Conservation (phyloP, 2,797 vertebrate genomes). For the Pseudomugil tenellus region DNA sequence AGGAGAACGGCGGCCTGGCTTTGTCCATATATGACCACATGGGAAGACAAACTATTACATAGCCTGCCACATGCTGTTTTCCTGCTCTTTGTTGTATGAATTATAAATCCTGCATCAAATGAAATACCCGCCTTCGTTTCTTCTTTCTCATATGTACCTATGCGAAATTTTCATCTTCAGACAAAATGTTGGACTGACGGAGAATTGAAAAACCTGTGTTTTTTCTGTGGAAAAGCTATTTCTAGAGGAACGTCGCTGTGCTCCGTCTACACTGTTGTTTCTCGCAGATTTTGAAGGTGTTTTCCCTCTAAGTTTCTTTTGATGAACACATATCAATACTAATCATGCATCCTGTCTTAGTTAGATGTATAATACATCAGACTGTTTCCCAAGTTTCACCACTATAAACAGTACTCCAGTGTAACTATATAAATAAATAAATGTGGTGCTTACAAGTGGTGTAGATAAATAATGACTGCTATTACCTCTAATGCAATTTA, state of each 20-base stretch:
- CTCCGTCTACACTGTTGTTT: constrained; percentile 2
- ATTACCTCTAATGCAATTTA: constrained; percentile 25
- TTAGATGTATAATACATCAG: not conserved
- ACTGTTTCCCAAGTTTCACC: not conserved
- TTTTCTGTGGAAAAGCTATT: constrained; percentile 16
- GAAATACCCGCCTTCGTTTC: not conserved
- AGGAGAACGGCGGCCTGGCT: constrained; percentile 1
- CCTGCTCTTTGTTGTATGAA: constrained; percentile 15
- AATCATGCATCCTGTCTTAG: not conserved
- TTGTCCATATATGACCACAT: constrained; percentile 35
- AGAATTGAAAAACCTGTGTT: not conserved
- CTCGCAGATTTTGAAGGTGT: constrained; percentile 9
- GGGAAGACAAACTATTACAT: constrained; percentile 30
- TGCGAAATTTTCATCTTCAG: constrained; percentile 16
- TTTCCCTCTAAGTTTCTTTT: constrained; percentile 12
- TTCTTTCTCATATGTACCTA: not conserved
- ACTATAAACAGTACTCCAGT: not conserved
- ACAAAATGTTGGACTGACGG: constrained; percentile 13
- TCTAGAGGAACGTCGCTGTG: not conserved
- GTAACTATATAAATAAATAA: constrained; percentile 16
- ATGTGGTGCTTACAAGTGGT: not conserved
- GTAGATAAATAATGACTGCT: constrained; percentile 22
- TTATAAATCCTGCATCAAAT: constrained; percentile 20
- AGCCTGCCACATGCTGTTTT: constrained; percentile 19
- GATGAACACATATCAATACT: not conserved